Evolutionary conservation across 2,888 invertebrate genomes (phyloP).

Genomic region (Ceraclea dissimilis): DNA sequence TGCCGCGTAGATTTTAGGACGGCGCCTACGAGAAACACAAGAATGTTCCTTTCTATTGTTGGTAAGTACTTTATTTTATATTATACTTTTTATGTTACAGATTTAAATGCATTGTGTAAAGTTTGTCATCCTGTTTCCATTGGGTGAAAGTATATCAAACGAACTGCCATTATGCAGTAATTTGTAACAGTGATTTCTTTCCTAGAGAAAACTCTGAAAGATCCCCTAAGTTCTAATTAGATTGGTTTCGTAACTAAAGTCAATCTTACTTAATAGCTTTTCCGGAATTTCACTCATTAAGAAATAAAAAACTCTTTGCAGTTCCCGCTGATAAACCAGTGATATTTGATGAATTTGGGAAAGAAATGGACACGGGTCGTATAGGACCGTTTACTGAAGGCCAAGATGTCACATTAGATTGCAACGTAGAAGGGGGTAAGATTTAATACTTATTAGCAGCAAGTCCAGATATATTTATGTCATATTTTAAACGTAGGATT

Average conservation of each 20-base stretch:
- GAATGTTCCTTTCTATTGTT: constrained; percentile 65
- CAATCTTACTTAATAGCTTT: no score
- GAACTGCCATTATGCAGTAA: no score
- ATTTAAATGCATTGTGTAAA: no score
- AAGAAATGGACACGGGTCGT: constrained; percentile 47
- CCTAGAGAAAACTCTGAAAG: no score
- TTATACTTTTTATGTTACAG: no score
- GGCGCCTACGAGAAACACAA: constrained; percentile 70
- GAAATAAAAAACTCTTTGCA: constrained; percentile 35
- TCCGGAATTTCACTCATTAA: no score
- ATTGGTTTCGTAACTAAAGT: no score
- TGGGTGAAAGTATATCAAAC: no score
- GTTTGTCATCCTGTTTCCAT: no score
- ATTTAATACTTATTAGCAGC: constrained; percentile 2
- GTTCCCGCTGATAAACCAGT: constrained; percentile 64
- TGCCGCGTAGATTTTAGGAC: constrained; percentile 75
- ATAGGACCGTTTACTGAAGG: constrained; percentile 69
- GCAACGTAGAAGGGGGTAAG: constrained; percentile 67
- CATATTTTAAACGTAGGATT: neutral
- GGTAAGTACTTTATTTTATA: constrained; percentile 50
- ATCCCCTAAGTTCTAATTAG: no score
- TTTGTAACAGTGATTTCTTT: no score
- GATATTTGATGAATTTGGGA: constrained; percentile 60
- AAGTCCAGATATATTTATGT: neutral
- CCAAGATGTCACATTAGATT: constrained; percentile 60